These are phyloP conservation scores for Perodicticus potto DNA, from an alignment of 2,797 vertebrate genomes.

Conservation along the genomic window DNA sequence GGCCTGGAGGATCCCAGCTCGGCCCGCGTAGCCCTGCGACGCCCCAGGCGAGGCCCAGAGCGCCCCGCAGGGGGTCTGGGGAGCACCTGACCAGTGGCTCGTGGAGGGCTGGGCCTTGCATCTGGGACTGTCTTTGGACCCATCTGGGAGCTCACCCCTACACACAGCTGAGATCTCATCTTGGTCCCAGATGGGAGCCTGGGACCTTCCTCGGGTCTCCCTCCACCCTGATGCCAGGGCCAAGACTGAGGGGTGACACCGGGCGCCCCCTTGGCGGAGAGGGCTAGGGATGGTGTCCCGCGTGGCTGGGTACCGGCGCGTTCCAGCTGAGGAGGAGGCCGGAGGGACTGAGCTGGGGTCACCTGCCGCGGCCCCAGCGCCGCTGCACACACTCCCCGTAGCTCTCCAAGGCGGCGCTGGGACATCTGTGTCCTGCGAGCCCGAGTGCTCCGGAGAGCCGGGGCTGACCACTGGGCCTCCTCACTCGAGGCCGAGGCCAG, in stretches of 20 bases:
- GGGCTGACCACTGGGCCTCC: neutral
- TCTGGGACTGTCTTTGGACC: neutral
- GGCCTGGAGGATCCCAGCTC: neutral
- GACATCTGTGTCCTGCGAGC: neutral
- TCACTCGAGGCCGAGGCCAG: neutral
- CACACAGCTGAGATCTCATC: too few relatives aligned
- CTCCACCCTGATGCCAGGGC: neutral
- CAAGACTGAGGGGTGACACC: neutral
- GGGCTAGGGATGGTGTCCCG: neutral
- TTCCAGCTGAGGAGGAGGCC: neutral
- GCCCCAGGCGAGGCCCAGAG: neutral
- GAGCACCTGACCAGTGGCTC: neutral
- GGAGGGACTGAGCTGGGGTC: neutral
- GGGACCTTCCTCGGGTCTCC: neutral
- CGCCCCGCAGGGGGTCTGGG: neutral
- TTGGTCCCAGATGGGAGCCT: too few relatives aligned
- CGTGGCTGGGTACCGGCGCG: neutral
- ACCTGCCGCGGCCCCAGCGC: neutral
- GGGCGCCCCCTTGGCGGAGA: neutral
- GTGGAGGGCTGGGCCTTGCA: neutral
- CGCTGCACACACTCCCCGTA: neutral
- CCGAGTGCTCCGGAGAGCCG: neutral
- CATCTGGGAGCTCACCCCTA: too few relatives aligned
- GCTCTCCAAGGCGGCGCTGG: neutral
- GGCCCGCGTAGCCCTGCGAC: neutral